Conservation (phyloP, 2,888 invertebrate genomes). For the Bugula neritina region DNA sequence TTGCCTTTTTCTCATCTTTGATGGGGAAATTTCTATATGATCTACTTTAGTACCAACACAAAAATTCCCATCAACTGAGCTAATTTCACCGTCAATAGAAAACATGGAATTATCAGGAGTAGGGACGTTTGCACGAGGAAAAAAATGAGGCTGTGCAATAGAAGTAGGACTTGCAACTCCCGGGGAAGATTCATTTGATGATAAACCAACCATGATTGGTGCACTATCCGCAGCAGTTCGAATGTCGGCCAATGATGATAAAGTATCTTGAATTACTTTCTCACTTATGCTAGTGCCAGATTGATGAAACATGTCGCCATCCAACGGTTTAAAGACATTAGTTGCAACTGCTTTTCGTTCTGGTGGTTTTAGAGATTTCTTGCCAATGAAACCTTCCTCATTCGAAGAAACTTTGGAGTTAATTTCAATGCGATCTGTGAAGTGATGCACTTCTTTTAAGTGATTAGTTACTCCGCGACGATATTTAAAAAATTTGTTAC, state of each 20-base stretch:
- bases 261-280: slow-evolving; percentile 23
- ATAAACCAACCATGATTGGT: background rate
- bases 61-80: background rate
- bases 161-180: background rate
- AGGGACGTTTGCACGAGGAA: background rate
- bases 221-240: background rate
- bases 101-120: background rate
- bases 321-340: background rate
- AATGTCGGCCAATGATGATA: slow-evolving; percentile 20
- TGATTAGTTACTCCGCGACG: slow-evolving; percentile 23
- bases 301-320: background rate
- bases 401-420: slow-evolving; percentile 6
- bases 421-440: slow-evolving; percentile 6
- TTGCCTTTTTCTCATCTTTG: no score
- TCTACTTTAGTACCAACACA: background rate
- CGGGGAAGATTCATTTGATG: slow-evolving; percentile 19
- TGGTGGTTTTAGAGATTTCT: background rate
- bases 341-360: background rate
- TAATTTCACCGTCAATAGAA: background rate
- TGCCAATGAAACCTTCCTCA: background rate
- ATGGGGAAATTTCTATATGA: background rate
- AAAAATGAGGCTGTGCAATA: background rate
- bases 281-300: slow-evolving; percentile 1
- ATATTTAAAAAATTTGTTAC: slow-evolving; percentile 20
- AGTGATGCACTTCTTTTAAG: slow-evolving; percentile 16